These are phyloP conservation scores for Pandemis heparana DNA, from an alignment of 2,888 invertebrate species.

Conservation along the genomic window DNA sequence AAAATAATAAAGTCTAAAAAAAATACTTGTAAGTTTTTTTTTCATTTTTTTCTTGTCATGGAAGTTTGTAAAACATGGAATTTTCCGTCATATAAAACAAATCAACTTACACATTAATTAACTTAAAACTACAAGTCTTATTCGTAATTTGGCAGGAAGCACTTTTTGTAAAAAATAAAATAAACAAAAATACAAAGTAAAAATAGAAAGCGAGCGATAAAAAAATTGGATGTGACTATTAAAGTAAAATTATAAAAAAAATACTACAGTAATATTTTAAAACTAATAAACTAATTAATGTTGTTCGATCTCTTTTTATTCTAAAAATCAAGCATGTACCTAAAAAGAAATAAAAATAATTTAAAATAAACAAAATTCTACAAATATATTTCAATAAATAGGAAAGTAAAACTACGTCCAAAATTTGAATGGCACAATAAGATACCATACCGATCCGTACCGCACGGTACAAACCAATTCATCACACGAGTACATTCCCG, in stretches of 20 bases:
- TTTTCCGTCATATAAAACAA: not conserved
- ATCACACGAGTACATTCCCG: not conserved
- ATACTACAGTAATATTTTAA: slow-evolving; percentile 53
- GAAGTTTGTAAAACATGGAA: not conserved
- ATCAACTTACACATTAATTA: slow-evolving; percentile 21
- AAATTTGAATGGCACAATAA: not conserved
- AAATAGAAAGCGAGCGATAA: slow-evolving; percentile 41
- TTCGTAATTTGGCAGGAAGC: slow-evolving; percentile 40
- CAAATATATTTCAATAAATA: slow-evolving; percentile 8
- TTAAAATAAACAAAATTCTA: slow-evolving; percentile 45
- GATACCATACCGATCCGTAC: not conserved
- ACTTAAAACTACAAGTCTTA: slow-evolving; percentile 28
- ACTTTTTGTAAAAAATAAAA: slow-evolving; percentile 35
- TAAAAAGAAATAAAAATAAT: slow-evolving; percentile 57
- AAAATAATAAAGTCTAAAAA: not conserved
- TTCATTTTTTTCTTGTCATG: not conserved
- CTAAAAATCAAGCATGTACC: slow-evolving; percentile 83
- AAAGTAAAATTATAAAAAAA: slow-evolving; percentile 49
- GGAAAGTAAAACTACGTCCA: no score
- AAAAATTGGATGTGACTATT: slow-evolving; percentile 77
- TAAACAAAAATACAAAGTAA: slow-evolving; percentile 28
- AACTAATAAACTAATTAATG: slow-evolving; percentile 47
- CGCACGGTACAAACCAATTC: not conserved
- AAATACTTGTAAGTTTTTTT: not conserved
- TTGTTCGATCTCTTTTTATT: slow-evolving; percentile 23